Conservation (phyloP, 64 coral and sea anemone species). For the Montipora sp. region DNA sequence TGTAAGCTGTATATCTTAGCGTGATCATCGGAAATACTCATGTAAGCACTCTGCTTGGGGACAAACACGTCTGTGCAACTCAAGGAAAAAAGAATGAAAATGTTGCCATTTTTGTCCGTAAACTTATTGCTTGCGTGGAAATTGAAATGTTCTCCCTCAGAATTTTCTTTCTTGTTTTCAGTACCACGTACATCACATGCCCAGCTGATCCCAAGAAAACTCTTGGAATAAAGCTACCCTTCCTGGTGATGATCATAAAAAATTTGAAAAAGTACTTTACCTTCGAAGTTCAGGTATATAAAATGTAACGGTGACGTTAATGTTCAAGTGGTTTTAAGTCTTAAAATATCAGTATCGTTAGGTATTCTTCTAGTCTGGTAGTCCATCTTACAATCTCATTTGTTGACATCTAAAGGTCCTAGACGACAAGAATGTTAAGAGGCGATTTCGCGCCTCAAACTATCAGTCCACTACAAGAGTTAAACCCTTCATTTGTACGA, state of each 20-base stretch:
- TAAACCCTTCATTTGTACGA: conserved; percentile 99
- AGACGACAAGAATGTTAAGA: conserved; percentile 99
- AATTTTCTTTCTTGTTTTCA: conserved; percentile 50
- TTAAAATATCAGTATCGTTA: not conserved
- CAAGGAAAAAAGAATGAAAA: not conserved
- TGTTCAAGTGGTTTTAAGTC: not conserved
- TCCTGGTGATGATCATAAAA: conserved; percentile 99
- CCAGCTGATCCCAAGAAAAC: conserved; percentile 91
- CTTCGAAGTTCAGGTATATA: conserved; percentile 99
- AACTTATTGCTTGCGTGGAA: not conserved
- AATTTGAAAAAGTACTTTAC: conserved; percentile 99
- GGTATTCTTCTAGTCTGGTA: not conserved
- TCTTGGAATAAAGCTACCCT: conserved; percentile 97
- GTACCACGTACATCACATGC: conserved; percentile 96
- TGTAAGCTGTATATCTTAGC: not conserved
- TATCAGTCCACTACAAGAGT: conserved; percentile 99
- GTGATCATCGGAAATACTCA: not conserved
- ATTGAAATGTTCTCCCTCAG: not conserved
- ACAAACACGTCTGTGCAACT: not conserved
- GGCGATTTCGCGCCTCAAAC: conserved; percentile 97
- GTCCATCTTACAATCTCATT: conserved; percentile 7
- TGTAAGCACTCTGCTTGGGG: too few species aligned
- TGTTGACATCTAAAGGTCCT: conserved; percentile 98
- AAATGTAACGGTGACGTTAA: not conserved
- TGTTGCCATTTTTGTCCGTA: not conserved